Percentiles rank a stretch among this genome's conserved stretches.
These are phyloP conservation scores for Sula dactylatra DNA, from an alignment of 2,113 vertebrate genomes.

Conservation along the genomic window DNA sequence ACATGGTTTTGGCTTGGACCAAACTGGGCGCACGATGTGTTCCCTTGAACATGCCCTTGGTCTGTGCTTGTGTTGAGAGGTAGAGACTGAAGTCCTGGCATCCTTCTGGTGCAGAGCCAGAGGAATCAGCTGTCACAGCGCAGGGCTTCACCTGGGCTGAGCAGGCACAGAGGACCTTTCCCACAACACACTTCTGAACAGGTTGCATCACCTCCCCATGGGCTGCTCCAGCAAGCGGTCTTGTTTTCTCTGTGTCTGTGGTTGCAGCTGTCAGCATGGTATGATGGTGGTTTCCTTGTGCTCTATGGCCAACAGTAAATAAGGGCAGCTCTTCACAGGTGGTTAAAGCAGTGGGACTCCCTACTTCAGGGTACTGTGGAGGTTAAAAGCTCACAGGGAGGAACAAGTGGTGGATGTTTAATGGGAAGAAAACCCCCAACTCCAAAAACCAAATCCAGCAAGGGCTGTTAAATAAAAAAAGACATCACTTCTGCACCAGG, in stretches of 20 bases:
- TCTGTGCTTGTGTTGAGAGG: background rate
- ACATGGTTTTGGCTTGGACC: background rate
- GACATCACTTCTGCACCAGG: background rate
- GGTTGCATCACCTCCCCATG: background rate
- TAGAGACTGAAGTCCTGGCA: background rate
- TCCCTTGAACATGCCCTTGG: background rate
- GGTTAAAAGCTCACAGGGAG: background rate
- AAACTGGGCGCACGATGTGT: background rate
- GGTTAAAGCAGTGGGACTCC: background rate
- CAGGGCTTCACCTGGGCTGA: background rate
- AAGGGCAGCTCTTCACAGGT: background rate
- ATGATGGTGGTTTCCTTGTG: background rate
- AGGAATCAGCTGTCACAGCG: background rate
- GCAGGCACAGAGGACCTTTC: background rate
- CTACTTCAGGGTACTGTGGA: background rate
- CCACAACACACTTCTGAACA: background rate
- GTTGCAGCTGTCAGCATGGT: background rate
- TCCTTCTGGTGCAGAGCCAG: background rate
- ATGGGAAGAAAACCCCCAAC: fast-evolving
- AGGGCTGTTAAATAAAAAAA: background rate
- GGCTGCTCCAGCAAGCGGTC: background rate
- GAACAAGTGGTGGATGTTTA: background rate
- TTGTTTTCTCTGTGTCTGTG: background rate
- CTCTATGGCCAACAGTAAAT: background rate
- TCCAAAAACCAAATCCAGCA: background rate